Percentiles rank a stretch among this genome's conserved stretches.
Evolutionary conservation across 2,113 vertebrate genomes (phyloP).

Genomic region (Polyodon spathula): DNA sequence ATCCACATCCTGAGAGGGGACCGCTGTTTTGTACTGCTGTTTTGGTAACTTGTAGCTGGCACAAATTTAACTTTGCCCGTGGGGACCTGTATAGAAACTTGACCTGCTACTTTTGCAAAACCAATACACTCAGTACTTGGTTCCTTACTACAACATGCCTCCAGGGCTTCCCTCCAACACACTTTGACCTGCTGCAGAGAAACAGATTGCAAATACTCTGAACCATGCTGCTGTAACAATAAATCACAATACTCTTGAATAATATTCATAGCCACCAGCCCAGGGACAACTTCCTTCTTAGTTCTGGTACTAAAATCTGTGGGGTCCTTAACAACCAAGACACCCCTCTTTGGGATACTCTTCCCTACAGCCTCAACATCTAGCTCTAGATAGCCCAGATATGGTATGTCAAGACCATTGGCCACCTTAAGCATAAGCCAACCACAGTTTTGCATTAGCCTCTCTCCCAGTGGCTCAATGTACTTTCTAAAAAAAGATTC

Average conservation of each 20-base stretch:
- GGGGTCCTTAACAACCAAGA: constrained; percentile 1
- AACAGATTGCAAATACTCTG: neutral
- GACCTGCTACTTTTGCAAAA: too few species aligned
- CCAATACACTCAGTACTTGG: too few species aligned
- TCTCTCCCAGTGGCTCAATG: neutral
- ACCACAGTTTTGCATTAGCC: neutral
- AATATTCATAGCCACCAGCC: neutral
- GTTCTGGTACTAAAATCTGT: neutral
- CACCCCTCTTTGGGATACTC: neutral
- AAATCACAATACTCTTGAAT: neutral
- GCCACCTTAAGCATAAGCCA: neutral
- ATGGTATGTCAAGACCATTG: too few species aligned
- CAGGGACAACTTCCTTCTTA: neutral
- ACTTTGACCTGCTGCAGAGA: neutral
- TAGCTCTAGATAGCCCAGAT: neutral
- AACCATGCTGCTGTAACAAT: constrained; percentile 1
- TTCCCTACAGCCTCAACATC: neutral
- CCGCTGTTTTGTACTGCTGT: too few species aligned
- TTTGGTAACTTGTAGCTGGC: too few species aligned
- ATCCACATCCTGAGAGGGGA: too few species aligned
- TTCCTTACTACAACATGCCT: too few species aligned
- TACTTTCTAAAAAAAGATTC: constrained; percentile 9
- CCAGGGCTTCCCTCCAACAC: too few species aligned
- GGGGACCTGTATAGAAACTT: too few species aligned
- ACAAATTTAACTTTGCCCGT: too few species aligned